Conservation (phyloP, 2,797 vertebrate species). For the Ambastaia sidthimunki region DNA sequence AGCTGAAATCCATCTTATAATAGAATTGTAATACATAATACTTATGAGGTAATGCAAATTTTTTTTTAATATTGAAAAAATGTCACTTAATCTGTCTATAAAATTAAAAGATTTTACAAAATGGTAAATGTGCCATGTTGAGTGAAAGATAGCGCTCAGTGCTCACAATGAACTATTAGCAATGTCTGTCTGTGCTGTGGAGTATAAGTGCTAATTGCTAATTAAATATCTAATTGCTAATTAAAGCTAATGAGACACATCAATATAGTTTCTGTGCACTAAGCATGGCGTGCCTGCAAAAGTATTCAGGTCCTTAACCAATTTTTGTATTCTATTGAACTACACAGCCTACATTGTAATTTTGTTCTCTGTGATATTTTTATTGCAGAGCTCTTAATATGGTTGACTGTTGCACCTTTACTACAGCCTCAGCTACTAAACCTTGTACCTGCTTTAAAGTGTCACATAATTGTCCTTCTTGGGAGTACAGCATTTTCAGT, state of each 20-base stretch:
- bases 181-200: slow-evolving; percentile 30
- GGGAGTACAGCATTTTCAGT: background rate
- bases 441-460: background rate
- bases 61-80: background rate
- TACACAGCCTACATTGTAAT: background rate
- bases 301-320: background rate
- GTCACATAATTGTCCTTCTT: background rate
- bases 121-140: background rate
- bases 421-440: background rate
- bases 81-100: too few species aligned
- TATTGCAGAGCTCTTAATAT: background rate
- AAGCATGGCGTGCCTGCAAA: slow-evolving; percentile 10
- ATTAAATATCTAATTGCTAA: slow-evolving; percentile 46
- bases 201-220: slow-evolving; percentile 31
- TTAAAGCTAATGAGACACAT: slow-evolving; percentile 51
- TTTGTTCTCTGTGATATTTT: background rate
- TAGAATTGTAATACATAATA: slow-evolving; percentile 13
- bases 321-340: slow-evolving; percentile 8
- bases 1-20: slow-evolving; percentile 9
- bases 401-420: background rate
- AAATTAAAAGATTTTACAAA: background rate
- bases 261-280: slow-evolving; percentile 15
- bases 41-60: background rate
- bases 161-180: slow-evolving; percentile 49
- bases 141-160: slow-evolving; percentile 13